These are phyloP conservation scores for Microcebus lehilahytsara DNA, from an alignment of 2,113 vertebrate genomes.

Conservation along the genomic window DNA sequence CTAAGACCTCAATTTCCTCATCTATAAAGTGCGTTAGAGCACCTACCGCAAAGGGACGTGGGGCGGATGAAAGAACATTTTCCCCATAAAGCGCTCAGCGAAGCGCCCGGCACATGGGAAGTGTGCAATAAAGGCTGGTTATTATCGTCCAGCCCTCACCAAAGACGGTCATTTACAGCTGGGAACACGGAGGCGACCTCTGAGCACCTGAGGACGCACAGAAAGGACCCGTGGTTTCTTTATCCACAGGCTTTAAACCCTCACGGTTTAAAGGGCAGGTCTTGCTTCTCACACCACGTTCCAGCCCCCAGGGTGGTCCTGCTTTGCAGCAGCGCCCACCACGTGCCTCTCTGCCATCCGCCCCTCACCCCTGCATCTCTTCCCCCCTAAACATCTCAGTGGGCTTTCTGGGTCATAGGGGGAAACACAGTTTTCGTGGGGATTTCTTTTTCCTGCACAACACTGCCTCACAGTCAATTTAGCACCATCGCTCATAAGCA, in stretches of 20 bases:
- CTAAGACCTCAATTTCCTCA: not conserved
- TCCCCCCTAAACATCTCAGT: not conserved
- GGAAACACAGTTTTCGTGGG: not conserved
- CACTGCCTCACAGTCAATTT: not conserved
- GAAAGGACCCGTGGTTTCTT: not conserved
- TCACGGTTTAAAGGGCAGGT: not conserved
- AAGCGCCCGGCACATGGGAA: not conserved
- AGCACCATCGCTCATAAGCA: not conserved
- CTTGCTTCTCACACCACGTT: not conserved
- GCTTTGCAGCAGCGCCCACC: not conserved
- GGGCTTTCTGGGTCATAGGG: not conserved
- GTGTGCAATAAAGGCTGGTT: not conserved
- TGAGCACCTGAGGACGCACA: not conserved
- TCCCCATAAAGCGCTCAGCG: conserved; percentile 8
- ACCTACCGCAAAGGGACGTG: not conserved
- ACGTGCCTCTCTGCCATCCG: accelerated
- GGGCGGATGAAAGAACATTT: conserved; percentile 5
- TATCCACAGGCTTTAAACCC: not conserved
- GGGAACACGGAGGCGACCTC: not conserved
- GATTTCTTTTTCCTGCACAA: not conserved
- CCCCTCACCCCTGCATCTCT: not conserved
- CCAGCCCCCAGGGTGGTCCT: not conserved
- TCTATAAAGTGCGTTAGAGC: not conserved
- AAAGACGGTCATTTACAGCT: not conserved
- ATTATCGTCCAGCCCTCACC: not conserved